These are phyloP conservation scores for Portevinia maculata DNA, from an alignment of 2,888 invertebrate species.

Conservation along the genomic window DNA sequence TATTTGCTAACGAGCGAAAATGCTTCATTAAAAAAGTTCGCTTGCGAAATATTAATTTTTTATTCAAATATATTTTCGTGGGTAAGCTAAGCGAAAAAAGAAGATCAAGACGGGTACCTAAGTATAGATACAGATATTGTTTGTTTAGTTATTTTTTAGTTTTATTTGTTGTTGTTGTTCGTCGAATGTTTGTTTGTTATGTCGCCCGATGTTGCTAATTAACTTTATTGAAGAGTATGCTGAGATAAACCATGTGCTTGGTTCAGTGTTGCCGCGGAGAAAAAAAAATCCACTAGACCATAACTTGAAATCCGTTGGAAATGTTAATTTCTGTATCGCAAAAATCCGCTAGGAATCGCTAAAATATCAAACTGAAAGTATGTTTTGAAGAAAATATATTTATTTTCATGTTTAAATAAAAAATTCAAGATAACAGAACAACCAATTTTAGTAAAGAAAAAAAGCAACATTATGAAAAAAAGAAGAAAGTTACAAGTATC, in stretches of 20 bases:
- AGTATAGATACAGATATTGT: background rate
- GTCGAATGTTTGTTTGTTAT: conserved; percentile 15
- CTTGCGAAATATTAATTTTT: conserved; percentile 59
- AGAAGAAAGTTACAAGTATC: no score
- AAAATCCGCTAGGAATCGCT: no score
- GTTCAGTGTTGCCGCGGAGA: no score
- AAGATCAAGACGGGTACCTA: background rate
- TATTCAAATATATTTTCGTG: background rate
- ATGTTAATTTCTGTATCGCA: no score
- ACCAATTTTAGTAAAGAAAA: no score
- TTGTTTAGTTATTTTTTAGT: conserved; percentile 7
- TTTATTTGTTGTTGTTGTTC: background rate
- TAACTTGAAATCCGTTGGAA: no score
- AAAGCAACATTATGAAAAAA: no score
- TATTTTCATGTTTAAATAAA: no score
- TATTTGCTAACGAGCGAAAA: conserved; percentile 66
- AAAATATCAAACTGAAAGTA: no score
- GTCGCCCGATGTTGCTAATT: conserved; percentile 61
- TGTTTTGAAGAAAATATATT: no score
- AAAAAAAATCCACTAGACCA: no score
- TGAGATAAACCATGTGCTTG: conserved; percentile 11
- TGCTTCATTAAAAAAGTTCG: conserved; percentile 72
- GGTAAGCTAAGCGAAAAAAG: background rate
- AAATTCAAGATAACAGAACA: no score
- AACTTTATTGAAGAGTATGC: conserved; percentile 39